These are phyloP conservation scores for Ia io DNA, from an alignment of 2,113 vertebrate genomes.

Conservation along the genomic window DNA sequence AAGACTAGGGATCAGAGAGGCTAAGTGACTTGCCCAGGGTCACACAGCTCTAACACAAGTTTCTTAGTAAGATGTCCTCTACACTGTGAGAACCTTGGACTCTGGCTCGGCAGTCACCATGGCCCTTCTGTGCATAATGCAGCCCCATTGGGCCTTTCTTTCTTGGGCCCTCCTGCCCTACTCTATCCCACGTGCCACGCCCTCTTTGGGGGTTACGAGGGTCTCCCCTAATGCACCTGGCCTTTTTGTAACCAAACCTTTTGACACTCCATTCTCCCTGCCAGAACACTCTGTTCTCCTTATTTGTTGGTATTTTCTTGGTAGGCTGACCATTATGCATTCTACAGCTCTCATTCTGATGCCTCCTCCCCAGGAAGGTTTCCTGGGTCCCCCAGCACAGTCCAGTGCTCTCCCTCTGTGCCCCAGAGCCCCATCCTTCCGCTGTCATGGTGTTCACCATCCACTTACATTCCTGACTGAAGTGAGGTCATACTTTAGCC, in stretches of 20 bases:
- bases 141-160: not conserved
- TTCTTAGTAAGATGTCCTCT: not conserved
- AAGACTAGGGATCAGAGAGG: not conserved
- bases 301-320: not conserved
- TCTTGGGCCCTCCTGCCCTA: not conserved
- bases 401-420: not conserved
- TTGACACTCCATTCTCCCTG: not conserved
- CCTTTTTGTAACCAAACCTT: not conserved
- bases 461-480: not conserved
- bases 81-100: not conserved
- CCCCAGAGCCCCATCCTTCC: not conserved
- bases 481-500: not conserved
- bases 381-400: not conserved
- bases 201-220: not conserved
- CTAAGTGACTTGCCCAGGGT: not conserved
- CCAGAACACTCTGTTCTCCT: not conserved
- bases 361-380: not conserved
- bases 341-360: not conserved
- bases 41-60: not conserved
- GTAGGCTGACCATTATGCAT: not conserved
- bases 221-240: not conserved
- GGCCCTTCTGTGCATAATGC: no score
- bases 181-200: fast-evolving
- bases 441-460: not conserved
- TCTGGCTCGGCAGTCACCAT: not conserved